Evolutionary conservation across 2,888 invertebrate species (phyloP), one percentile per base, ranked within the genome.

Genomic region (Anodontia alba): DNA sequence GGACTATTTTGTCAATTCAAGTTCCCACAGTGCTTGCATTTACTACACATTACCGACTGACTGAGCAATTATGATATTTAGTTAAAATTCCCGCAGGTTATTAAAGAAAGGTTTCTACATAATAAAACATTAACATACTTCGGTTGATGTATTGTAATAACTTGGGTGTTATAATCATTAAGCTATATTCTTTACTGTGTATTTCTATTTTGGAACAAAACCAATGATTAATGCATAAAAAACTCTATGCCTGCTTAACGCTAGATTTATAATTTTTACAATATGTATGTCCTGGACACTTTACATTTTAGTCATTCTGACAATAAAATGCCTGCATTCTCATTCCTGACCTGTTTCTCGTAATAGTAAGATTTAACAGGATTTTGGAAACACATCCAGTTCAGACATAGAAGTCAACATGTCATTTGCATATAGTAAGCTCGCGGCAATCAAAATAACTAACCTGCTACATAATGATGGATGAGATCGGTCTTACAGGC

Each of bases 121-220:
- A 26, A 7, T 49, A 26, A 54, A 33, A 62, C 33, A 62, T 62
- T 62, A 33, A 15, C 23, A 54, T 54, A 54, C 54, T 26, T 54
- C 2, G 26, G 62, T 20, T 62, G 62, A 62, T 62, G 26, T 62
- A 62, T 33, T 62, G n/a, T 31, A 1, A 62, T 62, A 62, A 33
- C 62, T 62, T 62, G 62, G 62, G 62, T 62, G 62, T 62, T 62
- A 62, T 33, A 62, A 12, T 17, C 62, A 62, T 62, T 62, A 33
- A 7, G 29, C 31, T 62, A 62, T 33, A 62, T 62, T 29, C 10
- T 1, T 7, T 23, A 33, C 31, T 5, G n/a, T n/a, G n/a, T n/a
- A n/a, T n/a, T n/a, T n/a, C n/a, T n/a, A n/a, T n/a, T n/a, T n/a
- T n/a, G n/a, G n/a, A n/a, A n/a, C n/a, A n/a, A n/a, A n/a, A n/a